Base-by-base conservation (phyloP, 2,888 invertebrate genomes). In the Apotomis capreana region DNA sequence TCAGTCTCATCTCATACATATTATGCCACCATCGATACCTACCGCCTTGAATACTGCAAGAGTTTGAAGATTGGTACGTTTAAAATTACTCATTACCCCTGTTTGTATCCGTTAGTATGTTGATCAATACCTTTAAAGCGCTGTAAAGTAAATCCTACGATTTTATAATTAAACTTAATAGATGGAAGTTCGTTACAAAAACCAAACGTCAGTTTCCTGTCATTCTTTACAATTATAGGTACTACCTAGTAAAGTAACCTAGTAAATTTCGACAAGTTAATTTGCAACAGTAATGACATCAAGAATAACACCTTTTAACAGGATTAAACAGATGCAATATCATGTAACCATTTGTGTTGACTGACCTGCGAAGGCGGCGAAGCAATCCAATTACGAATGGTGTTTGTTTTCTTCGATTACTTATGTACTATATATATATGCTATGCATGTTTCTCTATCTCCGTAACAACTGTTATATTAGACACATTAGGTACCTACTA, bases 21-120 rank as follows among this genome's bases (percentile, higher is more conserved):
- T 26, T 52, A 44, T 64, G 40, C 65, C 44, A 76, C 75, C 77
- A 78, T 78, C 79, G 78, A 81, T 80, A 78, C 78, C 72, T 6
- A 4, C 26, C 40, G 49, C 9, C 49, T 5, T 40, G 40, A 40
- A 40, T 40, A 69, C 67, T 76, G 74, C 76, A 69, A 70, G 58
- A 67, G 58, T 49, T 13, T 51, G 46, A 67, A 67, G 67, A 49
- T 6, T 37, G 57, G 58, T 67, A 67, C 58, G 36, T 13, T 40
- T 40, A 40, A 40, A 8, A 49, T 10, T 49, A 49, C 49, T 9
- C 9, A 49, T 44, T 44, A 44, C 5, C 5, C 44, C 8, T 44
- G 26, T 26, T 26, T 26, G 26, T n/a, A n/a, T n/a, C n/a, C n/a
- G n/a, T 51, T 37, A 52, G 8, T 9, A 51, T 51, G 37, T 63